These are phyloP conservation scores for Catamblyrhynchus diadema DNA, from an alignment of 2,797 vertebrate genomes.

Conservation along the genomic window DNA sequence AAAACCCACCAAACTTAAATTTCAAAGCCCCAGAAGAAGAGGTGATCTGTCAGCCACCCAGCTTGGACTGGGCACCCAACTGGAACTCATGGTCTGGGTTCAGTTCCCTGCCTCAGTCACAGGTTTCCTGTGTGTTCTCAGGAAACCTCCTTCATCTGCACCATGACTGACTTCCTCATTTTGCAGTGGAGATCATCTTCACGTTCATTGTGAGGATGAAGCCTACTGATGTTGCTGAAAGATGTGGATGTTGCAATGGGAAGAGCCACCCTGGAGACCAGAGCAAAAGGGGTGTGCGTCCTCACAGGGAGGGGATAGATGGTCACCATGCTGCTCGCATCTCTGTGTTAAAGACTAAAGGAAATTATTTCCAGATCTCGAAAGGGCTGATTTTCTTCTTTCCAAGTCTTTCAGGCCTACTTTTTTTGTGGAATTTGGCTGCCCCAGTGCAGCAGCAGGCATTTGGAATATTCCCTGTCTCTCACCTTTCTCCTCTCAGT, in stretches of 20 bases:
- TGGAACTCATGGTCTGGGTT: slow-evolving; percentile 47
- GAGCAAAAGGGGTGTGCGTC: not conserved
- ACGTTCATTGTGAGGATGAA: not conserved
- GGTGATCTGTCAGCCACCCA: not conserved
- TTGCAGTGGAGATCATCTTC: not conserved
- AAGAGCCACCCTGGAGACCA: not conserved
- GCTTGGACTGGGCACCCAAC: slow-evolving; percentile 2
- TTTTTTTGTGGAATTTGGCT: slow-evolving; percentile 4
- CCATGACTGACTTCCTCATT: not conserved
- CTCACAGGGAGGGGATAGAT: not conserved
- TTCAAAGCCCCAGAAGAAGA: not conserved
- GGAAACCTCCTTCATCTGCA: not conserved
- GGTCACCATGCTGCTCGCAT: not conserved
- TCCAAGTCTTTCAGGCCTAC: not conserved
- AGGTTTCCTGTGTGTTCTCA: not conserved
- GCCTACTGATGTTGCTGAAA: not conserved
- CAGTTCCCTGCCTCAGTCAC: not conserved
- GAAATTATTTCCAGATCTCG: not conserved
- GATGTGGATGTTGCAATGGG: fast-evolving
- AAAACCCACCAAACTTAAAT: not conserved
- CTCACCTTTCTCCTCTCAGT: not conserved
- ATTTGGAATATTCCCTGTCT: slow-evolving; percentile 32
- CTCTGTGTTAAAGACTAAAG: not conserved
- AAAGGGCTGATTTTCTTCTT: not conserved
- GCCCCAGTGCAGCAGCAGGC: not conserved